Evolutionary conservation across 1,140 invertebrate species (phyloP), one percentile per base, ranked within the genome.

Genomic region (Pachypeltis micranthus): DNA sequence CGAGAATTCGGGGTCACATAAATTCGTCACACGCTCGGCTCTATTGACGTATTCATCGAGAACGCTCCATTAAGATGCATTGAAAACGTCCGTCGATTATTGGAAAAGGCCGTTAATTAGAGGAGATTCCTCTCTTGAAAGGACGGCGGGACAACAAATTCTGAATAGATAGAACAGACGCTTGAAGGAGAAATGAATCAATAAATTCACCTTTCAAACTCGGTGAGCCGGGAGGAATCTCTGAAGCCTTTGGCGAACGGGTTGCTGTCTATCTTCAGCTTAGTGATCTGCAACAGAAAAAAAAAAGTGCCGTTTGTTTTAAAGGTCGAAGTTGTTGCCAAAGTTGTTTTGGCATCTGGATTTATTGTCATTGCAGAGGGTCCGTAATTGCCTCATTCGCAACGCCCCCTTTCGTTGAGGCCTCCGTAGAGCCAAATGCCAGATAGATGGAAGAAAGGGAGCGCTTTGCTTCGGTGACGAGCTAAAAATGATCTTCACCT

Each of bases 201-300:
- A 54, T 26, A 27, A 62, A 74, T 75, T 79, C 80, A 88, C 87
- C 86, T 84, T 75, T 91, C 88, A 72, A 91, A 87, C 69, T 91
- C 88, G 19, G 84, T 86, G 31, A 88, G 78, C 60, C 89, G 77
- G 21, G 88, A 90, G 14, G 88, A 91, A 71, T 90, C 87, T 59
- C 87, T 75, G 71, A 90, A 90, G 44, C 87, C 87, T 77, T 90
- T 90, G 69, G 87, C 87, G 72, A 90, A 90, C 57, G 87, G 88
- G 76, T 90, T 90, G 76, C 86, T 88, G 77, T 90, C 87, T 68
- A 90, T 90, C 77, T 90, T 90, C 71, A 90, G 73, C 81, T 87
- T 84, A 14, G 82, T 84, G 61, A 84, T 84, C 81, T 83, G 72
- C 19, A 73, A 70, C 67, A 69, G 64, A 65, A 64, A 65, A 31